Base-by-base conservation (phyloP, 2,888 invertebrate genomes). In the Amphipyra berbera region DNA sequence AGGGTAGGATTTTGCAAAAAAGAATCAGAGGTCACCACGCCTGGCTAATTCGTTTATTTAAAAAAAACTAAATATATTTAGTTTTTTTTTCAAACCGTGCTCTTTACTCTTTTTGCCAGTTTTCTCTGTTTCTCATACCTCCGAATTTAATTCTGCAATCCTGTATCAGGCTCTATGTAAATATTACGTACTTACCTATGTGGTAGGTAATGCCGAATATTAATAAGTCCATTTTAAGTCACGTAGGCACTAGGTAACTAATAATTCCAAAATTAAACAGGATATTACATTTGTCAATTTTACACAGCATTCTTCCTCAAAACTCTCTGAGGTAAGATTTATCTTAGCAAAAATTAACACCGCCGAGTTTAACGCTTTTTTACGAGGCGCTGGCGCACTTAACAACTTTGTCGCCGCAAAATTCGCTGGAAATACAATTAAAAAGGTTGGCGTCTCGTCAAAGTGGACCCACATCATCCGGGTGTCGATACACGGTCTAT, bases 401-500 rank as follows among this genome's bases (percentile, higher is more conserved):
- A 14, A 54, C 37, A 42, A 50, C 13, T 13, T 59, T 55, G 48
- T 68, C 46, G 33, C 65, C 79, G 61, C 73, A 70, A 71, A 41
- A 62, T 74, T 76, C 42, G 27, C 49, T 61, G 59, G 66, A 81
- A 79, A 73, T 63, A 68, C 79, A 75, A 79, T 79, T 76, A 83
- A 81, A 81, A 77, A 67, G 41, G 56, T 79, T 81, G 72, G 70
- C 76, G 74, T 61, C 53, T 57, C 69, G 60, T 83, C 77, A 77
- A 81, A 77, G 61, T 56, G 38, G 65, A 52, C 62, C 62, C 58
- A 70, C 74, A 69, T 65, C 64, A 67, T 65, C 68, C 45, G 62
- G 58, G 57, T 71, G 68, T 69, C 79, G 73, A 80, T 78, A 81
- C 57, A 61, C 68, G 79, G 69, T 79, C 78, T 71, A 80, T 73